phyloP scores from a whole-genome alignment of 2,113 vertebrate species.

The Malurus cyaneus region DNA sequence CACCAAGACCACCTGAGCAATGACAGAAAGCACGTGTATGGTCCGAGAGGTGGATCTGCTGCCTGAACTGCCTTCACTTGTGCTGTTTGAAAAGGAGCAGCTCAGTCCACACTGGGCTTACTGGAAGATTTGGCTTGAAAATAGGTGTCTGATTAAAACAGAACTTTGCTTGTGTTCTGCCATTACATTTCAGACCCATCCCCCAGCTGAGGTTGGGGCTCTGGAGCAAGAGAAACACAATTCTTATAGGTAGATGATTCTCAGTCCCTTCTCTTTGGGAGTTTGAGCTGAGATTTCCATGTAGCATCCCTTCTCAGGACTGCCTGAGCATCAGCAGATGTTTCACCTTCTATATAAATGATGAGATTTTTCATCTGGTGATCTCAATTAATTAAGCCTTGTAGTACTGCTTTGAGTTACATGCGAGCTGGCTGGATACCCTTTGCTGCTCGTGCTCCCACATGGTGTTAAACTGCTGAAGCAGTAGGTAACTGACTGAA shows the following conservation, averaged over 20 bases:
- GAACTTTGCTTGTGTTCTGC: neutral
- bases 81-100: slow-evolving; percentile 25
- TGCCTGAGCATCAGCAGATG: slow-evolving; percentile 1
- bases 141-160: neutral
- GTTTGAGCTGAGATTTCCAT: neutral
- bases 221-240: neutral
- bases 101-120: slow-evolving; percentile 14
- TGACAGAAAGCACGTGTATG: neutral
- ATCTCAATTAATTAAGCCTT: slow-evolving; percentile 49
- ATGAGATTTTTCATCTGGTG: slow-evolving; percentile 31
- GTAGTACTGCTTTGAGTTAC: neutral
- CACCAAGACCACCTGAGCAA: slow-evolving; percentile 8
- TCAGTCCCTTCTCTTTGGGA: neutral
- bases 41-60: slow-evolving; percentile 17
- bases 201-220: neutral
- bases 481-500: slow-evolving; percentile 52
- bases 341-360: neutral
- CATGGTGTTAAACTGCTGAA: slow-evolving; percentile 41
- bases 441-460: slow-evolving; percentile 14
- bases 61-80: slow-evolving; percentile 33
- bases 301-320: neutral
- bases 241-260: neutral
- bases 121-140: neutral
- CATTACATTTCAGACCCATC: neutral
- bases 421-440: slow-evolving; percentile 35